Conservation (phyloP, 2,797 vertebrate genomes). For the Steatocranus sp. region DNA sequence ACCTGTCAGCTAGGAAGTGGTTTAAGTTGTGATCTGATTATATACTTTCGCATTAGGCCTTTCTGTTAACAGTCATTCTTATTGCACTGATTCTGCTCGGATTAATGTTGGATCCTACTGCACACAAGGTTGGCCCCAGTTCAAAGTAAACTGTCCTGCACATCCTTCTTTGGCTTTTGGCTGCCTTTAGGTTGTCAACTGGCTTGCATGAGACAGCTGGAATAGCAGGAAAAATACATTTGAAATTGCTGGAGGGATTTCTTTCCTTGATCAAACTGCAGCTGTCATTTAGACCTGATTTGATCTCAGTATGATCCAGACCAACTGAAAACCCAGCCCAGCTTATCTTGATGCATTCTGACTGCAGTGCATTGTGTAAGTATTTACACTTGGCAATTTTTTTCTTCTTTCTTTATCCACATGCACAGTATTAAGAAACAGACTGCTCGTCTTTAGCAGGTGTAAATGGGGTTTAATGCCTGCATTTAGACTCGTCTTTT, state of each 20-base stretch:
- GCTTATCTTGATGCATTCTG: not conserved
- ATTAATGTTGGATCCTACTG: not conserved
- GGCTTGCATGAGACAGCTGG: not conserved
- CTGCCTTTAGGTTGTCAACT: not conserved
- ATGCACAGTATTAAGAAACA: not conserved
- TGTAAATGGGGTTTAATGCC: constrained; percentile 5
- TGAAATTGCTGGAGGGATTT: not conserved
- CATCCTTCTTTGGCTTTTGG: not conserved
- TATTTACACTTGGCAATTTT: not conserved
- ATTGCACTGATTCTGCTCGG: not conserved
- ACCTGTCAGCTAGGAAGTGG: not conserved
- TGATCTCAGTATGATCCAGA: not conserved
- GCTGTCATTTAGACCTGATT: not conserved
- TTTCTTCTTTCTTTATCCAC: not conserved
- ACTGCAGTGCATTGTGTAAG: not conserved
- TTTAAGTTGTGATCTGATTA: not conserved
- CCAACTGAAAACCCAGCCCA: not conserved
- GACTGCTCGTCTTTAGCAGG: not conserved
- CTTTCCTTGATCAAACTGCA: not conserved
- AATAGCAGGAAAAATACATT: not conserved
- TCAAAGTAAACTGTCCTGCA: not conserved
- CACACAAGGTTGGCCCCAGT: not conserved
- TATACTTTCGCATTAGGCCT: not conserved
- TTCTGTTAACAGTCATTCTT: not conserved
- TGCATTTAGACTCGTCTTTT: not conserved